phyloP scores from a whole-genome alignment of 2,797 vertebrate genomes.

The Syngnathus rostellatus region DNA sequence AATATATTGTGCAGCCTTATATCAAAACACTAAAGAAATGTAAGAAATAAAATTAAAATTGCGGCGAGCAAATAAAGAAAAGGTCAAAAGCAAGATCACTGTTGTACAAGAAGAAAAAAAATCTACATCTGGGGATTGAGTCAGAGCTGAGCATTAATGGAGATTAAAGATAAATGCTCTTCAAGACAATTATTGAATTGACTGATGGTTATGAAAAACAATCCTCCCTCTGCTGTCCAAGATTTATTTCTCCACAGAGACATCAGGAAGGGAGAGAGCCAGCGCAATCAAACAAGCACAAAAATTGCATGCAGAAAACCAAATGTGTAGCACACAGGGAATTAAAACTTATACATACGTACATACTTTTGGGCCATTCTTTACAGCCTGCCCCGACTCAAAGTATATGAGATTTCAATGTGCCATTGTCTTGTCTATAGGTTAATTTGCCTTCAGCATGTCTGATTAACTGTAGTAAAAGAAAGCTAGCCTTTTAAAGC shows the following conservation, averaged over 20 bases:
- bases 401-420: too few species aligned
- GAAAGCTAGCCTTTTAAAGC: too few species aligned
- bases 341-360: background rate
- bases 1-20: too few species aligned
- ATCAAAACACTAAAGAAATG: background rate
- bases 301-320: background rate
- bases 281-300: background rate
- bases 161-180: background rate
- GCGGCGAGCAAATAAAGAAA: background rate
- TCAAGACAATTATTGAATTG: background rate
- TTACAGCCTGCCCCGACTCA: too few species aligned
- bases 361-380: too few species aligned
- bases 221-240: background rate
- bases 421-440: too few species aligned
- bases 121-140: background rate
- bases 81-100: background rate
- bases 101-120: background rate
- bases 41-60: background rate
- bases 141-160: background rate
- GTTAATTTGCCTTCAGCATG: too few species aligned
- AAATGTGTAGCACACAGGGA: background rate
- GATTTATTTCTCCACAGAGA: background rate
- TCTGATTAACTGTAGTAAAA: too few species aligned
- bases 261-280: background rate
- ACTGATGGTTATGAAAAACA: background rate